These are phyloP conservation scores for Menidia beryllina DNA, from an alignment of 2,113 vertebrate species.

Conservation along the genomic window DNA sequence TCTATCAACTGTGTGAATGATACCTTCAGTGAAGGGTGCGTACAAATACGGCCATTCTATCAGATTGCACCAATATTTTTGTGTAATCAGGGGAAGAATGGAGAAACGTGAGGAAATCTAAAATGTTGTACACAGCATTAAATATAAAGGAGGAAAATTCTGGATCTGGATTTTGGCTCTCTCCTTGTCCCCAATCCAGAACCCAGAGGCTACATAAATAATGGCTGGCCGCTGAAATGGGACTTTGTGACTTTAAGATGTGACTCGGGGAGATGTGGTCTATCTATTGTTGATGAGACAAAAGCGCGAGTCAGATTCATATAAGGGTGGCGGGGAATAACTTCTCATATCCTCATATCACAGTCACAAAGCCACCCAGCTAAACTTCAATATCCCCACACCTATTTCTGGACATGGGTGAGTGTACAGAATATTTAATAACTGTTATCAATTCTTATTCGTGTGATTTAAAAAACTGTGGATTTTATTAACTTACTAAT, in stretches of 20 bases:
- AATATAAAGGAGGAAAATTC: conserved; percentile 24
- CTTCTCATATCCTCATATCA: conserved; percentile 84
- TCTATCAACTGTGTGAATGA: not conserved
- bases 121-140: conserved; percentile 18
- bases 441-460: conserved; percentile 65
- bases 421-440: conserved; percentile 80
- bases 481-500: conserved; percentile 67
- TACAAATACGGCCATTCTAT: not conserved
- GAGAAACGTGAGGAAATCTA: not conserved
- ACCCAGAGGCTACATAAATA: conserved; percentile 67
- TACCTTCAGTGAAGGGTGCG: not conserved
- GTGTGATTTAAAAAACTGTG: conserved; percentile 54
- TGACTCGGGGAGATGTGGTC: conserved; percentile 86
- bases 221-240: conserved; percentile 80
- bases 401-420: conserved; percentile 89
- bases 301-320: conserved; percentile 90
- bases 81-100: not conserved
- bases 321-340: conserved; percentile 86
- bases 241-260: conserved; percentile 93
- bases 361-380: conserved; percentile 79
- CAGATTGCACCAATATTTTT: not conserved
- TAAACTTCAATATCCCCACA: conserved; percentile 70
- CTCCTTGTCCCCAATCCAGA: conserved; percentile 48
- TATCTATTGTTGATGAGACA: conserved; percentile 94
- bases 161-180: conserved; percentile 36